Percentiles rank a stretch among this genome's conserved stretches.
Evolutionary conservation across 2,888 invertebrate species (phyloP).

Genomic region (Zygothrica quintamaculata): DNA sequence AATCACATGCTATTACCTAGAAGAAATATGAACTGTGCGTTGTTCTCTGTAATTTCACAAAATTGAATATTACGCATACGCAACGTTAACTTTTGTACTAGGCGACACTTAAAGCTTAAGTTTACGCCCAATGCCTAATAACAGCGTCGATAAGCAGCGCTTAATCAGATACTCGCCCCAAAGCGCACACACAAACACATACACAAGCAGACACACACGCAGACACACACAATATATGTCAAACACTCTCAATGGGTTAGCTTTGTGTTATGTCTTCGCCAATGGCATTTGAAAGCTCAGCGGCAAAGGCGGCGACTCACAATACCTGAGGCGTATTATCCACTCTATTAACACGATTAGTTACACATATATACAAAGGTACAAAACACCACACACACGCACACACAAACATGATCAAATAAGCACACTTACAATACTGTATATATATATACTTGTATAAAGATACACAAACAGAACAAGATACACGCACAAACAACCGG

Average conservation of each 20-base stretch:
- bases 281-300: constrained; percentile 55
- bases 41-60: constrained; percentile 56
- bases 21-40: constrained; percentile 13
- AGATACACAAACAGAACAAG: constrained; percentile 25
- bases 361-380: constrained; percentile 79
- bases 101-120: constrained; percentile 49
- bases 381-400: constrained; percentile 52
- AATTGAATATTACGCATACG: constrained; percentile 76
- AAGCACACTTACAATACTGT: constrained; percentile 6
- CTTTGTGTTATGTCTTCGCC: constrained; percentile 45
- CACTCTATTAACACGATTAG: constrained; percentile 81
- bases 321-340: constrained; percentile 79
- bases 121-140: too few species aligned
- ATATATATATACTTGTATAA: too few species aligned
- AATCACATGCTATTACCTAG: constrained; percentile 60
- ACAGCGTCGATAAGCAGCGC: constrained; percentile 36
- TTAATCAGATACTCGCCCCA: constrained; percentile 55
- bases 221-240: constrained; percentile 27
- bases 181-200: constrained; percentile 19
- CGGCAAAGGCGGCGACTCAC: constrained; percentile 46
- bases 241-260: constrained; percentile 59
- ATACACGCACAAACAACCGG: constrained; percentile 43
- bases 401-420: constrained; percentile 13
- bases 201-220: constrained; percentile 4
- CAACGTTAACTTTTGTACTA: constrained; percentile 47